These are phyloP conservation scores for Eulithis prunata DNA, from an alignment of 2,888 invertebrate genomes.

Conservation along the genomic window DNA sequence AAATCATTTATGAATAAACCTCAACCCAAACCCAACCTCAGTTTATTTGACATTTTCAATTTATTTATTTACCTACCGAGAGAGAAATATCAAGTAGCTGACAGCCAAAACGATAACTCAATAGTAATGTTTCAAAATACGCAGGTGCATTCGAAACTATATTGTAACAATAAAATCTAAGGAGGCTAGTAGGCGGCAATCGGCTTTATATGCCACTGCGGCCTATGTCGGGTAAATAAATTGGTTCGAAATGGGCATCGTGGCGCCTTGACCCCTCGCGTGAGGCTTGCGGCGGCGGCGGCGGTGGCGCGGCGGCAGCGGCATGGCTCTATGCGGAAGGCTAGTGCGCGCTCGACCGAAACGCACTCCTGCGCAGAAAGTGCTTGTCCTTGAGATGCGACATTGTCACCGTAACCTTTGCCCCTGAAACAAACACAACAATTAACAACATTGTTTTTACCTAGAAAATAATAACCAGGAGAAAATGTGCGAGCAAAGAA, in stretches of 20 bases:
- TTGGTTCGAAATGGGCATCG: constrained; percentile 55
- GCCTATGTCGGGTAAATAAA: constrained; percentile 46
- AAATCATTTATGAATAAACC: too few species aligned
- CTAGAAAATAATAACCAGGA: background rate
- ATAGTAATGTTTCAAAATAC: background rate
- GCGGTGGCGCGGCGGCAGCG: background rate
- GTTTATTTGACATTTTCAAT: too few species aligned
- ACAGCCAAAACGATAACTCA: background rate
- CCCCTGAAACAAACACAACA: constrained; percentile 55
- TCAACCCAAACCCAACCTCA: too few species aligned
- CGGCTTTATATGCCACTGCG: constrained; percentile 6
- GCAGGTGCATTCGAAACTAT: background rate
- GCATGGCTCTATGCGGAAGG: constrained; percentile 73
- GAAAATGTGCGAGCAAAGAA: constrained; percentile 11
- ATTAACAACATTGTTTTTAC: constrained; percentile 27
- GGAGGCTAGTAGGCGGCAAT: background rate
- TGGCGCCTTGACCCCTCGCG: constrained; percentile 67
- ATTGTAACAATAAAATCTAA: background rate
- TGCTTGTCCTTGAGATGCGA: constrained; percentile 72
- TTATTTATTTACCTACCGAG: too few species aligned
- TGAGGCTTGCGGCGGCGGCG: constrained; percentile 45
- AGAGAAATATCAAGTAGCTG: too few species aligned
- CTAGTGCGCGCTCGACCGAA: constrained; percentile 67
- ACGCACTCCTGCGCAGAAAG: constrained; percentile 80
- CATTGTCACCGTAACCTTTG: constrained; percentile 63